Evolutionary conservation across 2,888 invertebrate species (phyloP), one percentile per base, ranked within the genome.

Genomic region (Ormyrus nitidulus): DNA sequence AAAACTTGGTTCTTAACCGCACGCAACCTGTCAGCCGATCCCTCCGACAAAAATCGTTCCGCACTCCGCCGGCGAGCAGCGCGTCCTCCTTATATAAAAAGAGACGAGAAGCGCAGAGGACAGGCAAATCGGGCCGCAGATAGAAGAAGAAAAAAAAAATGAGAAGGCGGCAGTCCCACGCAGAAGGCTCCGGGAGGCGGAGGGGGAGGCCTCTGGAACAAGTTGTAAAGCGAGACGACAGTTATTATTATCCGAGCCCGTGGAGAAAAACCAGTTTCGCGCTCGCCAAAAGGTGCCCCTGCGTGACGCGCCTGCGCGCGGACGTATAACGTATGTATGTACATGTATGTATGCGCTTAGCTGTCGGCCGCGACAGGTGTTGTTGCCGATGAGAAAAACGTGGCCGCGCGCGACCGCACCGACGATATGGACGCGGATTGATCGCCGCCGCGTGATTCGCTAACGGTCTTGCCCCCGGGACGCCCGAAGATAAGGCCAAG

Each of bases 211-310:
- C 34, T 34, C 34, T 34, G 34, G 81, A 84, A 83, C 82, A 83
- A 82, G 83, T 81, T 83, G 85, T 84, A 85, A 85, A 84, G 83
- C 77, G 84, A 84, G 84, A 85, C 84, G 84, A 76, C 81, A 83
- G 84, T 83, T 77, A 83, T 84, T 84, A 85, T 84, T 83, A 83
- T 84, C n/a, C 9, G 59, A 51, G 59, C 4, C 10, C 61, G 56
- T 34, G 56, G 34, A 46, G 46, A 66, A 11, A 79, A 81, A 81
- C 81, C 81, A 81, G 77, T 81, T 78, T 74, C 34, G 73, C 73
- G 79, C 58, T 66, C 75, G 75, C 70, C 73, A 62, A 80, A 77
- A 81, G 80, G 69, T 73, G 64, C 71, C 65, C 34, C 56, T 5
- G 65, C 69, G 61, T 77, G 70, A 72, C 74, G 68, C 73, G 58